Evolutionary conservation across 1,140 invertebrate species (phyloP).

Genomic region (Lepidurus arcticus): DNA sequence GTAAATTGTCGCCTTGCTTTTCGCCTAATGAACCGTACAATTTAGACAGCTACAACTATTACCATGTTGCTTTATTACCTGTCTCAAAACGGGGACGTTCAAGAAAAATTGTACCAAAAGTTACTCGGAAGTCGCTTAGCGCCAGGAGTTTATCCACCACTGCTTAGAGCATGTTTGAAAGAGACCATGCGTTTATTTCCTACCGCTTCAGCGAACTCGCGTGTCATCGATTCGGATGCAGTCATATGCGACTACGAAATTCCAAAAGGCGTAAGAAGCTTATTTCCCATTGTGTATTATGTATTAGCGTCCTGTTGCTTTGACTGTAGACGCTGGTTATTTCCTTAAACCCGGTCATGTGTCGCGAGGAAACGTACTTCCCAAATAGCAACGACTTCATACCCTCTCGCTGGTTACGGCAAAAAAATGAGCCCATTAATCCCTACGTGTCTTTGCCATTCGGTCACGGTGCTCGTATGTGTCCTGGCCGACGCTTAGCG

Average conservation of each 20-base stretch:
- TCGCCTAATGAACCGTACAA: background rate
- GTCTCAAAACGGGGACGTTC: conserved; percentile 22
- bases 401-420: conserved; percentile 14
- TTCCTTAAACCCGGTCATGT: conserved; percentile 24
- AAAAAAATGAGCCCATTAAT: conserved; percentile 30
- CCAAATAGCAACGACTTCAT: conserved; percentile 23
- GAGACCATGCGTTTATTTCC: conserved; percentile 52
- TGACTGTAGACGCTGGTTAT: conserved; percentile 26
- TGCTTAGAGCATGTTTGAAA: conserved; percentile 58
- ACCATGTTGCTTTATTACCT: conserved; percentile 30
- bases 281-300: background rate
- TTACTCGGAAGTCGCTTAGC: background rate
- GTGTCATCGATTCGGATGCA: conserved; percentile 41
- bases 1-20: background rate
- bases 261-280: conserved; percentile 54
- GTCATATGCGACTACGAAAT: conserved; percentile 42
- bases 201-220: conserved; percentile 40
- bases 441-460: conserved; percentile 44
- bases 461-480: conserved; percentile 46
- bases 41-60: conserved; percentile 32
- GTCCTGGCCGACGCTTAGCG: conserved; percentile 44
- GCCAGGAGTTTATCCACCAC: conserved; percentile 22
- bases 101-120: conserved; percentile 24
- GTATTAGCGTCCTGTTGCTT: background rate
- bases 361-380: conserved; percentile 27